A percentile compares a stretch with the other conserved stretches of the same genome.
Evolutionary conservation across 2,113 vertebrate genomes (phyloP).

Genomic region (Arvicanthis niloticus): DNA sequence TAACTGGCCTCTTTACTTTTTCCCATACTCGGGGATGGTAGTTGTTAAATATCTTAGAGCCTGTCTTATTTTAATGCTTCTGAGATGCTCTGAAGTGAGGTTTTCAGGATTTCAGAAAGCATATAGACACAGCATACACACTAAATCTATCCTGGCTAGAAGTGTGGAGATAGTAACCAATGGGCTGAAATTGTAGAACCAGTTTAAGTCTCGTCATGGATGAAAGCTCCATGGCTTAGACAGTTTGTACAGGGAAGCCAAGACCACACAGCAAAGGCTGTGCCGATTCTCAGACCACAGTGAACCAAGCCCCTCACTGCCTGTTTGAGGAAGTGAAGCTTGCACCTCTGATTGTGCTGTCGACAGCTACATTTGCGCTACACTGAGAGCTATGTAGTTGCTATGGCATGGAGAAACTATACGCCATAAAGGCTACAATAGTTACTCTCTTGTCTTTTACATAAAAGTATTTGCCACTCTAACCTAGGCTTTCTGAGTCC

Average conservation of each 20-base stretch:
- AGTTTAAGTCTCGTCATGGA: not conserved
- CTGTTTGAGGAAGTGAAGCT: not conserved
- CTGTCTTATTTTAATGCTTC: slow-evolving; percentile 54
- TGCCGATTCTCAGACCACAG: not conserved
- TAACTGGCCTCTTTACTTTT: not conserved
- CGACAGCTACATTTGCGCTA: not conserved
- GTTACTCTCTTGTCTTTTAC: not conserved
- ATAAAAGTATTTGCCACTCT: not conserved
- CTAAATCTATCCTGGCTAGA: not conserved
- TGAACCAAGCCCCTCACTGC: not conserved
- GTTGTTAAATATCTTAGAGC: slow-evolving; percentile 14
- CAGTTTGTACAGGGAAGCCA: too few relatives aligned
- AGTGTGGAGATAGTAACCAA: not conserved
- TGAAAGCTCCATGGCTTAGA: not conserved
- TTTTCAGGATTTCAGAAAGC: slow-evolving; percentile 33
- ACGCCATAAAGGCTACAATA: not conserved
- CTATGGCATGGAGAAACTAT: not conserved
- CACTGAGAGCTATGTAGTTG: not conserved
- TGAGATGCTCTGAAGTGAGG: slow-evolving; percentile 26
- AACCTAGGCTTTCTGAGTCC: not conserved
- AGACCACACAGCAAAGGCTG: too few relatives aligned
- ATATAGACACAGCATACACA: not conserved
- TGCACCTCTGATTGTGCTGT: not conserved
- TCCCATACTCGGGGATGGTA: not conserved
- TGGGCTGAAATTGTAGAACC: not conserved